These are phyloP conservation scores for Rhinophrynus dorsalis DNA, from an alignment of 2,797 vertebrate genomes.

Conservation along the genomic window DNA sequence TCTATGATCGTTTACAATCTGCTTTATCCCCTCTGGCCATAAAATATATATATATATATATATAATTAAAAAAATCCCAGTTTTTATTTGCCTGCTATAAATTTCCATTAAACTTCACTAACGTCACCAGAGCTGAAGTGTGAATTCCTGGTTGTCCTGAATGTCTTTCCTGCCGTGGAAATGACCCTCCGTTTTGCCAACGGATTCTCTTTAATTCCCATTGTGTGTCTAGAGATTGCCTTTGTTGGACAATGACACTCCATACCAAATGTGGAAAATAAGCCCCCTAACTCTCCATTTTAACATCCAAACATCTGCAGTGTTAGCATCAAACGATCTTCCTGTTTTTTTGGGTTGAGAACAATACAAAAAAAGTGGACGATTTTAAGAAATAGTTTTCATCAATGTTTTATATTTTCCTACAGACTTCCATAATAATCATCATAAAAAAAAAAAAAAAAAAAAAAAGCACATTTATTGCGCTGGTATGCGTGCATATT, in stretches of 20 bases:
- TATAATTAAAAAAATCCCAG: no score
- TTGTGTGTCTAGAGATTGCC: conserved; percentile 42
- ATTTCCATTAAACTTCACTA: conserved; percentile 59
- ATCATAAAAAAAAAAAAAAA: no score
- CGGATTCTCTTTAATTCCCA: conserved; percentile 55
- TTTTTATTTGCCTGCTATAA: conserved; percentile 48
- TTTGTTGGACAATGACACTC: conserved; percentile 47
- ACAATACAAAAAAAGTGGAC: conserved; percentile 37
- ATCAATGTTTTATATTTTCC: background rate
- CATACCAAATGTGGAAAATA: conserved; percentile 51
- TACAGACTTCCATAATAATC: no score
- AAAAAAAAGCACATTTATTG: no score
- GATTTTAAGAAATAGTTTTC: conserved; percentile 3
- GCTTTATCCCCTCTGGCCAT: no score
- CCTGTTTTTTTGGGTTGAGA: conserved; percentile 54
- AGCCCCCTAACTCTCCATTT: conserved; percentile 40
- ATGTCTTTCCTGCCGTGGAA: conserved; percentile 64
- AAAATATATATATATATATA: no score
- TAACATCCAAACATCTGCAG: conserved; percentile 45
- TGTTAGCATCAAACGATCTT: conserved; percentile 52
- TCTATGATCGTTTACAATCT: no score
- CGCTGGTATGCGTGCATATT: no score
- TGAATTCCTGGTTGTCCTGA: conserved; percentile 58
- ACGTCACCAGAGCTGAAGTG: conserved; percentile 61
- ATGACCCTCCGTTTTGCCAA: conserved; percentile 58